Evolutionary conservation across 2,797 vertebrate genomes (phyloP).

Genomic region (Neostethus bicornis): DNA sequence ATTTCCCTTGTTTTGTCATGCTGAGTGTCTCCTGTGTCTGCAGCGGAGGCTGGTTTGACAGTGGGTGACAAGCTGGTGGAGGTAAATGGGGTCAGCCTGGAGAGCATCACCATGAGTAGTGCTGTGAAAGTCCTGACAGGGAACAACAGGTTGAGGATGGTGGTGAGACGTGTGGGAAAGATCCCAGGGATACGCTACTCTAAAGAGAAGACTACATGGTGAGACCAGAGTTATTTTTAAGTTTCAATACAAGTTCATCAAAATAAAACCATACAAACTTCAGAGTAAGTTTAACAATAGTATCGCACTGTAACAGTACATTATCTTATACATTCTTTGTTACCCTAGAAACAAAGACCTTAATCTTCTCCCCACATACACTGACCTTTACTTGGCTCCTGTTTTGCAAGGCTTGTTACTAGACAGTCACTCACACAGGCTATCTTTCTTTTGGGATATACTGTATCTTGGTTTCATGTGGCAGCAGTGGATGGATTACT

Average conservation of each 20-base stretch:
- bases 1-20: constrained; percentile 12
- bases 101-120: constrained; percentile 97
- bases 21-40: constrained; percentile 38
- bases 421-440: constrained; percentile 54
- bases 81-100: constrained; percentile 94
- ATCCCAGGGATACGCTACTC: constrained; percentile 97
- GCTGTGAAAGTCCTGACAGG: constrained; percentile 94
- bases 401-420: constrained; percentile 51
- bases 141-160: constrained; percentile 92
- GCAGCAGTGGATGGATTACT: constrained; percentile 70
- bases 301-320: constrained; percentile 2
- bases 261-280: no score
- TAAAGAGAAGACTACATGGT: constrained; percentile 98
- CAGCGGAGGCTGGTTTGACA: constrained; percentile 89
- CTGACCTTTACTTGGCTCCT: constrained; percentile 42
- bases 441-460: constrained; percentile 69
- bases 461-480: constrained; percentile 73
- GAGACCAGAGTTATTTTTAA: constrained; percentile 40
- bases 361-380: constrained; percentile 8
- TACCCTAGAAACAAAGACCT: neutral
- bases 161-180: constrained; percentile 92
- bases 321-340: constrained; percentile 1
- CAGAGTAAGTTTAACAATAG: neutral
- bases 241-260: neutral
- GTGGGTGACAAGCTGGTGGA: constrained; percentile 97